A percentile compares a stretch with the other conserved stretches of the same genome.
Conservation (phyloP, 2,888 invertebrate genomes). For the Calliphora vomitoria region DNA sequence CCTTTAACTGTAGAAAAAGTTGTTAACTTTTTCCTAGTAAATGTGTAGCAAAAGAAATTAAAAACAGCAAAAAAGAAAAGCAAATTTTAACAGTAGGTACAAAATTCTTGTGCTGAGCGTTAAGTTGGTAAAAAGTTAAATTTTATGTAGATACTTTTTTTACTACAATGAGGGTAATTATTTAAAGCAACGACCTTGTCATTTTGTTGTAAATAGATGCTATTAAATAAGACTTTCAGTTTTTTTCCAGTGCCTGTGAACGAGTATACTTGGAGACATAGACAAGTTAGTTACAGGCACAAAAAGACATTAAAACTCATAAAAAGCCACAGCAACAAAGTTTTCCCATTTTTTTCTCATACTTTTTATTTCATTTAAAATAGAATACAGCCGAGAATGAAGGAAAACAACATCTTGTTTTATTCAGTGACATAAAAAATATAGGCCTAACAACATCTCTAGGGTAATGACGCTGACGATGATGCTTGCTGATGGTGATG, state of each 20-base stretch:
- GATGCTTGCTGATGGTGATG: constrained; percentile 3
- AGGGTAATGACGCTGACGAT: constrained; percentile 16
- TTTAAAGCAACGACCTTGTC: constrained; percentile 73
- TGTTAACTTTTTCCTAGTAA: constrained; percentile 13
- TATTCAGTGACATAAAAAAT: not conserved
- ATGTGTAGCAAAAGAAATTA: not conserved
- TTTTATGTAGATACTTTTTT: constrained; percentile 65
- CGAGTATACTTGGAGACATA: constrained; percentile 2
- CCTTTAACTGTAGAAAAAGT: constrained; percentile 16
- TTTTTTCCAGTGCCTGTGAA: not conserved
- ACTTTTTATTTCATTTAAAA: not conserved
- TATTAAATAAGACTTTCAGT: constrained; percentile 63
- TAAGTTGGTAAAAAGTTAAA: constrained; percentile 66
- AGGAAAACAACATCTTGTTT: constrained; percentile 18
- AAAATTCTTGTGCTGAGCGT: not conserved
- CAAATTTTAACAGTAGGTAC: not conserved
- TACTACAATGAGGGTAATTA: constrained; percentile 73
- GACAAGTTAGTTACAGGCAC: not conserved
- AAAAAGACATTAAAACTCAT: not conserved
- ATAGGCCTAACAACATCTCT: constrained; percentile 22
- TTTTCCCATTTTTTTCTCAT: constrained; percentile 10
- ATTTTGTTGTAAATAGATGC: constrained; percentile 54
- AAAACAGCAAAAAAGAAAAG: not conserved
- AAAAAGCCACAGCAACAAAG: constrained; percentile 38
- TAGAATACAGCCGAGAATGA: constrained; percentile 17